A percentile compares a stretch with the other conserved stretches of the same genome.
Evolutionary conservation across 2,113 vertebrate species (phyloP).

Genomic region (Pelecanoides urinatrix): DNA sequence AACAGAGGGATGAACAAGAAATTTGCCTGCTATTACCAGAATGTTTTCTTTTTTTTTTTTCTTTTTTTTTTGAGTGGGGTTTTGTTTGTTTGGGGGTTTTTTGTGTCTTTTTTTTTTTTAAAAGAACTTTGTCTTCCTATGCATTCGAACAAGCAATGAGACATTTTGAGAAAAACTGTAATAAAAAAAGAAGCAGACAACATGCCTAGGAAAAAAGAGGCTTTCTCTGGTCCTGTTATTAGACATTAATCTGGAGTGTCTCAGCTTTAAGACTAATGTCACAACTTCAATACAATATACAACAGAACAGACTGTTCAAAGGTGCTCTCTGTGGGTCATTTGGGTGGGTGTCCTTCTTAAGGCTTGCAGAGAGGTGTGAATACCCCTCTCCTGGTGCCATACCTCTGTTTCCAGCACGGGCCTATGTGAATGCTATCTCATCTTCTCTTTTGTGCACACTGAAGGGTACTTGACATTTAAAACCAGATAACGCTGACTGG

Average conservation of each 20-base stretch:
- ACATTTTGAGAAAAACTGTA: background rate
- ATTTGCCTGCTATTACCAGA: background rate
- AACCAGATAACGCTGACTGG: slow-evolving; percentile 50
- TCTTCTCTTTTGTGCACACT: slow-evolving; percentile 15
- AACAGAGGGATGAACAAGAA: background rate
- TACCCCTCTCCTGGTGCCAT: background rate
- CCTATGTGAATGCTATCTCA: slow-evolving; percentile 54
- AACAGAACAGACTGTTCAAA: background rate
- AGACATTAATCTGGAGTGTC: background rate
- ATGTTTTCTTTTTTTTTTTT: background rate
- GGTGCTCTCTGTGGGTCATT: background rate
- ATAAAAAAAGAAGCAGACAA: background rate
- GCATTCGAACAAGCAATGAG: background rate
- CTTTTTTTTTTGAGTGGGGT: background rate
- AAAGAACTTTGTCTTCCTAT: background rate
- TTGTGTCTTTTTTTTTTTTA: too few relatives aligned
- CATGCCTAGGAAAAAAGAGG: background rate
- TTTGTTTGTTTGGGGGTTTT: background rate
- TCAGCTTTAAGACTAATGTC: background rate
- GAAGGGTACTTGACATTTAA: slow-evolving; percentile 63
- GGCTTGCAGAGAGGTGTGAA: background rate
- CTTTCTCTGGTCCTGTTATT: background rate
- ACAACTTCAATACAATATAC: background rate
- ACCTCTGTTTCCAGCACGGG: background rate
- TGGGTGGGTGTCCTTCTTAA: background rate